Evolutionary conservation across 2,888 invertebrate species (phyloP).

Genomic region (Creontiades dilutus): DNA sequence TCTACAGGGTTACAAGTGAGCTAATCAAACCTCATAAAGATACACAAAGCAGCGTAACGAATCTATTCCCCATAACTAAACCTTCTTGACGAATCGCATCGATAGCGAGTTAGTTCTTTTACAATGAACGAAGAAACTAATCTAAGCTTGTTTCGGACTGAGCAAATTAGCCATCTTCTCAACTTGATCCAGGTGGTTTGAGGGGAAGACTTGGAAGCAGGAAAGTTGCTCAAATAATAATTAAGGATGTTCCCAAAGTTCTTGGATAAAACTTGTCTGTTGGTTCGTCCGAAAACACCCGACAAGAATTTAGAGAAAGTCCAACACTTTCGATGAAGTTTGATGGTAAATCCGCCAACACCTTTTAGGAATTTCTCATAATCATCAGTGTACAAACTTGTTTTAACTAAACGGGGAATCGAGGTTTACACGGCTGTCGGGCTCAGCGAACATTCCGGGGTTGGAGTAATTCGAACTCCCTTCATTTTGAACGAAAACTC

Average conservation of each 20-base stretch:
- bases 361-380: neutral
- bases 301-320: neutral
- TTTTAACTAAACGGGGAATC: neutral
- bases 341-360: neutral
- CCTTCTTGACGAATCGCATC: neutral
- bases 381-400: conserved; percentile 19
- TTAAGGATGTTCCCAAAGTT: conserved; percentile 4
- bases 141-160: neutral
- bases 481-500: neutral
- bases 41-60: too few species aligned
- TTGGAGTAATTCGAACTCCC: neutral
- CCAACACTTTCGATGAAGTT: neutral
- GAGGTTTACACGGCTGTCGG: neutral
- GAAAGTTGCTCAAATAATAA: conserved; percentile 5
- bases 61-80: neutral
- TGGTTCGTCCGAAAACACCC: neutral
- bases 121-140: neutral
- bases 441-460: neutral
- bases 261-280: conserved; percentile 1
- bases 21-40: too few species aligned
- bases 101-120: neutral
- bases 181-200: neutral
- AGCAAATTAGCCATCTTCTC: neutral
- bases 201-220: neutral
- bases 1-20: too few species aligned